Base-by-base conservation (phyloP, 2,797 vertebrate genomes). In the Sylvilagus floridanus region DNA sequence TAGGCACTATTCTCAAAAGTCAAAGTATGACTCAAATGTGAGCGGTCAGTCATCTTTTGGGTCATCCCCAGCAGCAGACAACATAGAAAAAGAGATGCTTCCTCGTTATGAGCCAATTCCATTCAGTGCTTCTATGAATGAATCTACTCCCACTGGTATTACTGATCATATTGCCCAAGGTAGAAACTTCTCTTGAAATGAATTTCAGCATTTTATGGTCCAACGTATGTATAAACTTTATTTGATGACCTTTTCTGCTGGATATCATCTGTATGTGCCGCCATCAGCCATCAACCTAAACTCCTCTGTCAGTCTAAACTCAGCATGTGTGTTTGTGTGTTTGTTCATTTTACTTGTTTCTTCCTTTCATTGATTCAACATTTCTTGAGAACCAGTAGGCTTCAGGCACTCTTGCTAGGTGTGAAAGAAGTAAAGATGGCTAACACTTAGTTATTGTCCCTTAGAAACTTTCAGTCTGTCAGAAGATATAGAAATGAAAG, bases 101-200 rank as follows among this genome's bases (percentile, higher is more conserved):
- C 98, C 98, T 52, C 97, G 57, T 60, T 98, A 98, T 10, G 98
- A 98, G 50, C 96, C 98, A 0, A 52, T 98, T 88, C 98, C 98
- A 4, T 99, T 99, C 96, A 99, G 98, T 95, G 97, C 98, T 95
- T 98, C 98, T 92, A 95, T 99, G 96, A 99, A 98, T 94, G 99
- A 99, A 79, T 99, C 98, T 22, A 96, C 98, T 85, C 98, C 98
- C 60, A 98, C 98, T 65, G 98, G 98, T 96, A 98, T 99, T 96
- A 97, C 97, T 85, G 98, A 98, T 96, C 96, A 98, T 93, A 28
- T 93, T 93, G 97, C 91, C 87, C 96, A 97, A 98, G 98, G 98
- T 98, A 97, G 90, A 97, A 97, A 96, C 97, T 97, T 96, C 84
- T 95, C 91, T 96, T 96, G n/a, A 78, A 94, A 92, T 97, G 96